A percentile compares a stretch with the other conserved stretches of the same genome.
Conservation (phyloP, 1,140 invertebrate genomes). For the Pachyrhynchus sulphureomaculatus region DNA sequence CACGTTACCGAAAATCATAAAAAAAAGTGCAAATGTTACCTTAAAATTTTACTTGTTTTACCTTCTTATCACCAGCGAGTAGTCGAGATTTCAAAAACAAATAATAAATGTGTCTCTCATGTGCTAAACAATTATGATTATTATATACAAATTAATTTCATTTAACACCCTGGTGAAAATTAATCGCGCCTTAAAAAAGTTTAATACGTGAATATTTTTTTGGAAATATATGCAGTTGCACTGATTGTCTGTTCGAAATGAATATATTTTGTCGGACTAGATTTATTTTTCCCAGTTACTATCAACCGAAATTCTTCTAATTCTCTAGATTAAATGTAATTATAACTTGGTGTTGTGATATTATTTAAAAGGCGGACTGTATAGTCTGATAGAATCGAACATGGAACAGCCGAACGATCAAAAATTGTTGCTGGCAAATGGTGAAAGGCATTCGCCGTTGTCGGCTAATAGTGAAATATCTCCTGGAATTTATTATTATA, state of each 20-base stretch:
- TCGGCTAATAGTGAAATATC: background rate
- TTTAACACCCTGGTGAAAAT: constrained; percentile 32
- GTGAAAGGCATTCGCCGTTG: background rate
- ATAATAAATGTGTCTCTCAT: background rate
- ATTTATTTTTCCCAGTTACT: too few species aligned
- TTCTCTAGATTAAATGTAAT: too few species aligned
- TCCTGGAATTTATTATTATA: constrained; percentile 17
- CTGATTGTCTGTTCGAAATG: too few species aligned
- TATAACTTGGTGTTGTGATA: too few species aligned
- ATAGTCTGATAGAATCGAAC: too few species aligned
- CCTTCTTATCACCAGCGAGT: too few species aligned
- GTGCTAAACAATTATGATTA: constrained; percentile 23
- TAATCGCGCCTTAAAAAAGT: constrained; percentile 11
- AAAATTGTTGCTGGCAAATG: constrained; percentile 1
- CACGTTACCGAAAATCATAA: constrained; percentile 1
- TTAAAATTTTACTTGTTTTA: too few species aligned
- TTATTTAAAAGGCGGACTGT: too few species aligned
- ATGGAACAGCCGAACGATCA: constrained; percentile 1
- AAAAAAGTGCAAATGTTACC: background rate
- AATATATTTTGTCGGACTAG: too few species aligned
- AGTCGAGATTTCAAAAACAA: too few species aligned
- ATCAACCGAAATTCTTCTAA: too few species aligned
- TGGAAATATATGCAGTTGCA: too few species aligned
- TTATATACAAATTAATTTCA: constrained; percentile 53
- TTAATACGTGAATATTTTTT: constrained; percentile 9